phyloP scores from a whole-genome alignment of 2,113 vertebrate species.

The Maccullochella peelii region DNA sequence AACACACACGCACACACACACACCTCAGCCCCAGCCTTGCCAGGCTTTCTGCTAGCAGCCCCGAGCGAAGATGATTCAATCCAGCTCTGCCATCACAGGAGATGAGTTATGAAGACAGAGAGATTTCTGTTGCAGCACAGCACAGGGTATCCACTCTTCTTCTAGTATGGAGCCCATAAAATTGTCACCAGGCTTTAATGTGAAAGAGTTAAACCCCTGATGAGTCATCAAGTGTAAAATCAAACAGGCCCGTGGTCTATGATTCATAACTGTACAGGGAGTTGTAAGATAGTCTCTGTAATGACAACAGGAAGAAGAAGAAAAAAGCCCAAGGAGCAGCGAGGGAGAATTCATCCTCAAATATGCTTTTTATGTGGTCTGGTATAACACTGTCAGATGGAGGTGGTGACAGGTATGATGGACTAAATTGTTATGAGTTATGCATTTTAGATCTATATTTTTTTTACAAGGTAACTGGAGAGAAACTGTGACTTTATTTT shows the following conservation, averaged over 20 bases:
- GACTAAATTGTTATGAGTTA: slow-evolving; percentile 34
- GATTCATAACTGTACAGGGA: slow-evolving; percentile 70
- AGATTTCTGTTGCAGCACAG: slow-evolving; percentile 37
- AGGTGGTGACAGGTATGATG: slow-evolving; percentile 44
- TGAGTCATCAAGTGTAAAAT: slow-evolving; percentile 77
- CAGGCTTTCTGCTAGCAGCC: slow-evolving; percentile 45
- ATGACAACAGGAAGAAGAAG: slow-evolving; percentile 41
- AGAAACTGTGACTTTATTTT: not conserved
- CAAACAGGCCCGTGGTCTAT: slow-evolving; percentile 52
- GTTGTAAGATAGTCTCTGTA: slow-evolving; percentile 55
- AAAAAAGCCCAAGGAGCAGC: slow-evolving; percentile 31
- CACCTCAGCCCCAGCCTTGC: slow-evolving; percentile 45
- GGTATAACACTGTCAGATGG: slow-evolving; percentile 25
- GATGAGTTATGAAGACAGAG: slow-evolving; percentile 71
- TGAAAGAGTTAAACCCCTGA: slow-evolving; percentile 69
- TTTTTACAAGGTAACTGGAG: slow-evolving; percentile 10
- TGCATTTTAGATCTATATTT: not conserved
- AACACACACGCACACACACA: slow-evolving; percentile 11
- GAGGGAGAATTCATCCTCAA: slow-evolving; percentile 44
- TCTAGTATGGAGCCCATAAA: slow-evolving; percentile 61
- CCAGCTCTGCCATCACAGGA: slow-evolving; percentile 51
- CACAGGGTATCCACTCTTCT: slow-evolving; percentile 36
- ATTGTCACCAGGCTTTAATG: slow-evolving; percentile 71
- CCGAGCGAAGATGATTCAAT: slow-evolving; percentile 68
- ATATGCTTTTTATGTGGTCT: slow-evolving; percentile 45